Percentiles rank a stretch among this genome's conserved stretches.
These are phyloP conservation scores for Penaeus chinensis DNA, from an alignment of 1,140 invertebrate genomes.

Conservation along the genomic window DNA sequence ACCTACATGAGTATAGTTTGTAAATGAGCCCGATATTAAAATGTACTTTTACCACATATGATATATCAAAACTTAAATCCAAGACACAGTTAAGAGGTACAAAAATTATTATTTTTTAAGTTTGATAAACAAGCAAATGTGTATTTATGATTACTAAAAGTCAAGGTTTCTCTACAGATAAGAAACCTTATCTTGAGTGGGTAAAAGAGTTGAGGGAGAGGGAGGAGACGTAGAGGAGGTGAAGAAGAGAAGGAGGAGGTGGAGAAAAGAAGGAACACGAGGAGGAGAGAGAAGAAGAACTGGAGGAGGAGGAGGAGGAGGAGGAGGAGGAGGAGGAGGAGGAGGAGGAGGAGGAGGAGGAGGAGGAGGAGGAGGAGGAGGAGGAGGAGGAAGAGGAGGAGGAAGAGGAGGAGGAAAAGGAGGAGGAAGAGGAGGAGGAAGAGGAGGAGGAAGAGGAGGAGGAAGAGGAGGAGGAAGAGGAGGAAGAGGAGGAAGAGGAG, in stretches of 20 bases:
- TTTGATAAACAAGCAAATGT: neutral
- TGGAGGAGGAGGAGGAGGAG: neutral
- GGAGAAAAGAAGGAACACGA: neutral
- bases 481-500: neutral
- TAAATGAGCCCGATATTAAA: too few species aligned
- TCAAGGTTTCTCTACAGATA: neutral
- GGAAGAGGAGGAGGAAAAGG: neutral
- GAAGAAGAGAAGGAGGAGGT: neutral
- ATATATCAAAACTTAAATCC: too few species aligned
- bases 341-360: neutral
- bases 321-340: neutral
- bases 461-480: neutral
- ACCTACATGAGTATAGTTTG: too few species aligned
- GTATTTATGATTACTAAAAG: neutral
- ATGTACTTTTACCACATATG: too few species aligned
- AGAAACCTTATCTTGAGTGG: neutral
- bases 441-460: neutral
- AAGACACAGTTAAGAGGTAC: too few species aligned
- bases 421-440: neutral
- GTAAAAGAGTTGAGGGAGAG: neutral
- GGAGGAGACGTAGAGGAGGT: neutral
- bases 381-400: neutral
- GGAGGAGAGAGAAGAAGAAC: neutral
- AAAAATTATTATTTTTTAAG: too few species aligned
- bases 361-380: neutral